phyloP scores from a whole-genome alignment of 2,888 invertebrate genomes.

The Hedya salicella region DNA sequence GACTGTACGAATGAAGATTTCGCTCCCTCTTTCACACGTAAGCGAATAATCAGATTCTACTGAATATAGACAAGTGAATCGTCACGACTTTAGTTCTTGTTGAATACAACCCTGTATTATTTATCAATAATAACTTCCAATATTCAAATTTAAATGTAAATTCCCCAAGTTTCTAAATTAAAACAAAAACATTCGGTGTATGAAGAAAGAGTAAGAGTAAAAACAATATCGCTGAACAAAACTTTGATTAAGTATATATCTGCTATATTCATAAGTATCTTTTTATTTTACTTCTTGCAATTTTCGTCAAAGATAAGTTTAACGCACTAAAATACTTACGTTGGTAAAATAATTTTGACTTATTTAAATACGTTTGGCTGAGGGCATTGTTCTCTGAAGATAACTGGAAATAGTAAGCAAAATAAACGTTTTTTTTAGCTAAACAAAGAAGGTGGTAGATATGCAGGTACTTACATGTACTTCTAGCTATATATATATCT shows the following conservation, averaged over 20 bases:
- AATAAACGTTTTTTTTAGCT: slow-evolving; percentile 1
- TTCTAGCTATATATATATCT: too few relatives aligned
- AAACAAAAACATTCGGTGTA: not conserved
- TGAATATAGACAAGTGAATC: too few relatives aligned
- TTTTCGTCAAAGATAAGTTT: slow-evolving; percentile 30
- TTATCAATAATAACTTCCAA: too few relatives aligned
- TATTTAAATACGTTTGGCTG: slow-evolving; percentile 20
- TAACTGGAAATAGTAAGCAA: slow-evolving; percentile 8
- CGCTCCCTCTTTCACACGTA: too few relatives aligned
- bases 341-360: slow-evolving; percentile 28
- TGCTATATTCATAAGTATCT: not conserved
- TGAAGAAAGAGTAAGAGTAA: too few relatives aligned
- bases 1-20: too few relatives aligned
- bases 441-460: not conserved
- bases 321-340: slow-evolving; percentile 15
- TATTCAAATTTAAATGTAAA: too few relatives aligned
- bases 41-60: too few relatives aligned
- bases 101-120: too few relatives aligned
- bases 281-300: not conserved
- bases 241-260: slow-evolving; percentile 8
- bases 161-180: not conserved
- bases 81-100: too few relatives aligned
- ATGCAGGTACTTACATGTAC: too few relatives aligned
- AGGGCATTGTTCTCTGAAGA: slow-evolving; percentile 24
- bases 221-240: not conserved